phyloP scores from a whole-genome alignment of 2,888 invertebrate genomes.

The Lacanobia wlatinum region DNA sequence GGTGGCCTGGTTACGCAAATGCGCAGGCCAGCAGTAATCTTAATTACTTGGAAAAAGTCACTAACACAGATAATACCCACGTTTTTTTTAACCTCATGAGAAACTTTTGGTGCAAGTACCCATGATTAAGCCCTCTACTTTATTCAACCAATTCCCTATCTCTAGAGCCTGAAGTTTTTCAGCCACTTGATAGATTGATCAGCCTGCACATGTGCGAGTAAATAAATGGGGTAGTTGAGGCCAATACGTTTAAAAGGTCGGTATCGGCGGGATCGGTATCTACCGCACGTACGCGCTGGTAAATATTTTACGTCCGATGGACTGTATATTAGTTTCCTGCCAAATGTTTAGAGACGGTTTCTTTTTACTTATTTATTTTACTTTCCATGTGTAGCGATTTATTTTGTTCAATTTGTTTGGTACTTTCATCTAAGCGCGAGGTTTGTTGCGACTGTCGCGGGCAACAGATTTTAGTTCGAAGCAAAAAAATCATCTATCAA shows the following conservation, averaged over 20 bases:
- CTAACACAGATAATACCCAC: no score
- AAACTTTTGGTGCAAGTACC: neutral
- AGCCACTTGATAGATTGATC: constrained; percentile 35
- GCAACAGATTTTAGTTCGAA: neutral
- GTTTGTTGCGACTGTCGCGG: neutral
- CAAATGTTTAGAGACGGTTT: constrained; percentile 33
- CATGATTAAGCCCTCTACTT: neutral
- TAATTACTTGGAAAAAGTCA: no score
- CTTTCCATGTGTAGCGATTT: neutral
- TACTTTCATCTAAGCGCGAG: neutral
- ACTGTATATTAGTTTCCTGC: constrained; percentile 43
- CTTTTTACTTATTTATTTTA: constrained; percentile 38
- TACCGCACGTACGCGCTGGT: constrained; percentile 41
- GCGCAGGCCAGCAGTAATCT: no score
- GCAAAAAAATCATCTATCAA: no score
- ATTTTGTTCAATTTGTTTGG: neutral
- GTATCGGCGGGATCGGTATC: constrained; percentile 32
- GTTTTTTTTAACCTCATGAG: no score
- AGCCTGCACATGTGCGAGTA: constrained; percentile 25
- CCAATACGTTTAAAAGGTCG: constrained; percentile 48
- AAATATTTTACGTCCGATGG: constrained; percentile 52
- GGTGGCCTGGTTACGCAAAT: no score
- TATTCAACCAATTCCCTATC: constrained; percentile 8
- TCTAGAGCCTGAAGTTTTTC: constrained; percentile 4
- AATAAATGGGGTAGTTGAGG: constrained; percentile 39